Percentiles rank a stretch among this genome's conserved stretches.
phyloP scores from a whole-genome alignment of 2,797 vertebrate genomes.

The Nannoperca obscura region DNA sequence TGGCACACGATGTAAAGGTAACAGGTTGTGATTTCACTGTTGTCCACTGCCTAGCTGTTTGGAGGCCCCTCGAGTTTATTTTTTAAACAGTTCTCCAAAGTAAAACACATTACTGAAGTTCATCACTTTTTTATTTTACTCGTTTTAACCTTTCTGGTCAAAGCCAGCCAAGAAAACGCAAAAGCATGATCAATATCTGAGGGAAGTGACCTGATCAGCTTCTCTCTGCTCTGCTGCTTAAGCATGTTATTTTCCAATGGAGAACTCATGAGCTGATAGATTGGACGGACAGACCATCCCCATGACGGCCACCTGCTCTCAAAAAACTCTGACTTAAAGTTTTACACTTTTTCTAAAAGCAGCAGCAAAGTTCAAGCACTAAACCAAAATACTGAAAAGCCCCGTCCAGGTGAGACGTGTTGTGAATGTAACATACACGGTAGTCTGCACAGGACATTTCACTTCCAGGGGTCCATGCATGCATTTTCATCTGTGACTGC shows the following conservation, averaged over 20 bases:
- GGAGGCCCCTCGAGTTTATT: not conserved
- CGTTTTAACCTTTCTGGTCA: conserved; percentile 36
- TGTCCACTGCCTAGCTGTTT: conserved; percentile 5
- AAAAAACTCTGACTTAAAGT: not conserved
- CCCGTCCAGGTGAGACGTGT: not conserved
- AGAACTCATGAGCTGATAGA: conserved; percentile 70
- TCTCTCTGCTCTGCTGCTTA: conserved; percentile 38
- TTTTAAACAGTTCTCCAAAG: not conserved
- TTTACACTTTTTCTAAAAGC: conserved; percentile 36
- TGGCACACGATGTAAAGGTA: conserved; percentile 18
- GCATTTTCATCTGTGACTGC: not conserved
- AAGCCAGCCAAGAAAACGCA: conserved; percentile 12
- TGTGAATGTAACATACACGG: not conserved
- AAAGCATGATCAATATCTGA: conserved; percentile 49
- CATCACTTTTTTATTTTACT: not conserved
- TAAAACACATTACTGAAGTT: not conserved
- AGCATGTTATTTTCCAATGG: conserved; percentile 56
- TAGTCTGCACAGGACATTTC: not conserved
- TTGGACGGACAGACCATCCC: conserved; percentile 56
- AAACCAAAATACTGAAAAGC: not conserved
- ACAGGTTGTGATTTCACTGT: conserved; percentile 31
- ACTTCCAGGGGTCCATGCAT: not conserved
- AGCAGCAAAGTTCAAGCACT: conserved; percentile 23
- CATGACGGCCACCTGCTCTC: conserved; percentile 67
- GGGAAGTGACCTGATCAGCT: conserved; percentile 47